Evolutionary conservation across 2,113 vertebrate species (phyloP).

Genomic region (Plecturocebus donacophilus): DNA sequence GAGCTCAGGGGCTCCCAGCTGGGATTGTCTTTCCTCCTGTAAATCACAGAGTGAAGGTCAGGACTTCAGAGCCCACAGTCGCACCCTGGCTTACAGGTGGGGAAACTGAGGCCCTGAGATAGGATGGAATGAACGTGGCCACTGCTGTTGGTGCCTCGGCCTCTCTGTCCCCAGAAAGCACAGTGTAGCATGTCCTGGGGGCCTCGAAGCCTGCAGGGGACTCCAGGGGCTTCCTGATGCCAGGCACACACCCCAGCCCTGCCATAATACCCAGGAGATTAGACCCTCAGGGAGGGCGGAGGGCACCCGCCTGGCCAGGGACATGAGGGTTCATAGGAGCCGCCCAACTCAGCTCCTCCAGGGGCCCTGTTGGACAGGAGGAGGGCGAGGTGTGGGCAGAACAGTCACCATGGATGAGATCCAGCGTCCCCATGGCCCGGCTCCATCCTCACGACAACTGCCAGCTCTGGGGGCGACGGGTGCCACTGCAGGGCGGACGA

Average conservation of each 20-base stretch:
- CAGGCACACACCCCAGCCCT: background rate
- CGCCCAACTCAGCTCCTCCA: background rate
- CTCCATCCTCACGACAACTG: background rate
- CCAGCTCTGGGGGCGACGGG: background rate
- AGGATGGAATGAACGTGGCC: background rate
- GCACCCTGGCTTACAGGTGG: background rate
- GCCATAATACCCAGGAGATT: background rate
- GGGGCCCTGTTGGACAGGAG: background rate
- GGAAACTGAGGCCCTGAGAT: background rate
- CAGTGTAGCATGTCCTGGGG: background rate
- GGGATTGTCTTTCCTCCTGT: background rate
- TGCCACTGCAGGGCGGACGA: background rate
- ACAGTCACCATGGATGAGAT: background rate
- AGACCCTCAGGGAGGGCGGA: background rate
- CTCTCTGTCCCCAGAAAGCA: background rate
- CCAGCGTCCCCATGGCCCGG: rapidly evolving
- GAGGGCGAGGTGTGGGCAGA: background rate
- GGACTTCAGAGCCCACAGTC: background rate
- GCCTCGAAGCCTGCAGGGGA: background rate
- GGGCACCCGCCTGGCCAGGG: background rate
- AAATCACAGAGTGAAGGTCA: background rate
- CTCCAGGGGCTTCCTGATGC: background rate
- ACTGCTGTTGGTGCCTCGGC: background rate
- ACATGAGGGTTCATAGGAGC: background rate
- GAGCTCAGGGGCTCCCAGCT: background rate